Evolutionary conservation across 1,140 invertebrate species (phyloP), one percentile per base, ranked within the genome.

Genomic region (Pachypsylla venusta): DNA sequence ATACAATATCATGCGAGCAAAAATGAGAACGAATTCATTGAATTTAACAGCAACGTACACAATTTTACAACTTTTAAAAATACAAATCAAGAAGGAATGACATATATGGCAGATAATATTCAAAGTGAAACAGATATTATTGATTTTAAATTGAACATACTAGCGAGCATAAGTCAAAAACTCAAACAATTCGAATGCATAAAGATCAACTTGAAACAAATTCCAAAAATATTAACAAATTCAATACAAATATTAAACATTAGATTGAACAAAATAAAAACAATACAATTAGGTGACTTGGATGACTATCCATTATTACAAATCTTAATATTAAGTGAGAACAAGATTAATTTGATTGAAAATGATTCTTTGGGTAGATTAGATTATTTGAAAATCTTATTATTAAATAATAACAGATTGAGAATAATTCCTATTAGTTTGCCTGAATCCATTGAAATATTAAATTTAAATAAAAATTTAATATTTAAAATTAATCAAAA

Each of bases 351-450:
- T 19, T 48, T 19, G 16, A 48, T 48, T 10, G 42, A 48, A 48
- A 48, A n/a, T 10, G 42, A 48, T 19, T 48, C 42, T 19, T 48
- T 48, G 22, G 42, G 42, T 19, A 48, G 42, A 48, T 22, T 48
- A n/a, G 42, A 48, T n/a, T 48, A 48, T 19, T 48, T 48, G 42
- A 48, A 19, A n/a, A 48, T 48, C 22, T 48, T 48, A 48, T 19
- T 48, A 19, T 5, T 48, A 19, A 22, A 48, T n/a, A 48, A 48
- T 5, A 48, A 48, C 16, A 48, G 22, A 48, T 48, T 48, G 42
- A 48, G 22, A 48, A 19, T 22, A 7, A n/a, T 48, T 7, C 42
- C 42, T 19, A 5, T n/a, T 19, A 48, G 42, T 48, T 22, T 48
- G 5, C 42, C 42, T 3, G 42, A 48, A 48, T 19, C 16, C 22